phyloP scores from a whole-genome alignment of 92 coral and sea anemone genomes.

The Heliopora coerulea region DNA sequence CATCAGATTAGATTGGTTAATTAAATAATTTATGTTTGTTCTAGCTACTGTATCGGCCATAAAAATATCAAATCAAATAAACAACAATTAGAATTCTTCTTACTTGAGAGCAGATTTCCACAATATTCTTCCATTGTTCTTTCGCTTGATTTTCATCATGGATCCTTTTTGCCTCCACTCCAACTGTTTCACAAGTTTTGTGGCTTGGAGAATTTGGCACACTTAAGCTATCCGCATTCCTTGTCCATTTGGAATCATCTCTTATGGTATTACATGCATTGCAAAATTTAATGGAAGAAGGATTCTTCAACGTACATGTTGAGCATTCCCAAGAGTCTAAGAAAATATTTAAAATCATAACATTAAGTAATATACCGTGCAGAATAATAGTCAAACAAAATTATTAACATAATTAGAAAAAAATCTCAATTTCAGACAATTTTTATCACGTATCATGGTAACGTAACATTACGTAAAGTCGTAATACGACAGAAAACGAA shows the following conservation, averaged over 20 bases:
- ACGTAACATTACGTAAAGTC: too few relatives aligned
- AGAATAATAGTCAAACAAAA: too few relatives aligned
- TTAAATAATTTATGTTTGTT: too few relatives aligned
- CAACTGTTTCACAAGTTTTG: constrained; percentile 60
- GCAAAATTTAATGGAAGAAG: constrained; percentile 24
- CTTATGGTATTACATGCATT: constrained; percentile 50
- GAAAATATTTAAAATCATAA: too few relatives aligned
- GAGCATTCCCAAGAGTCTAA: constrained; percentile 28
- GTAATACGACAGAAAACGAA: too few relatives aligned
- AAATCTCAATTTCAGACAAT: too few relatives aligned
- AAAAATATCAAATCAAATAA: not conserved
- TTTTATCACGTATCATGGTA: too few relatives aligned
- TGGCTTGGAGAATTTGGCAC: constrained; percentile 43
- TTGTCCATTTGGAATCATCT: constrained; percentile 34
- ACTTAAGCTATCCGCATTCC: not conserved
- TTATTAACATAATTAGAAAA: too few relatives aligned
- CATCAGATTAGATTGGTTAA: too few relatives aligned
- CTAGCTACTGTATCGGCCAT: too few relatives aligned
- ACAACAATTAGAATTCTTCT: constrained; percentile 6
- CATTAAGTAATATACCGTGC: too few relatives aligned
- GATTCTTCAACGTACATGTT: constrained; percentile 22
- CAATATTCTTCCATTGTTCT: constrained; percentile 78
- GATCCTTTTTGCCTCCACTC: constrained; percentile 82
- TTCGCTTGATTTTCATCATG: constrained; percentile 85
- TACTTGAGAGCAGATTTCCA: constrained; percentile 74